Evolutionary conservation across 2,113 vertebrate species (phyloP).

Genomic region (Chauna torquata): DNA sequence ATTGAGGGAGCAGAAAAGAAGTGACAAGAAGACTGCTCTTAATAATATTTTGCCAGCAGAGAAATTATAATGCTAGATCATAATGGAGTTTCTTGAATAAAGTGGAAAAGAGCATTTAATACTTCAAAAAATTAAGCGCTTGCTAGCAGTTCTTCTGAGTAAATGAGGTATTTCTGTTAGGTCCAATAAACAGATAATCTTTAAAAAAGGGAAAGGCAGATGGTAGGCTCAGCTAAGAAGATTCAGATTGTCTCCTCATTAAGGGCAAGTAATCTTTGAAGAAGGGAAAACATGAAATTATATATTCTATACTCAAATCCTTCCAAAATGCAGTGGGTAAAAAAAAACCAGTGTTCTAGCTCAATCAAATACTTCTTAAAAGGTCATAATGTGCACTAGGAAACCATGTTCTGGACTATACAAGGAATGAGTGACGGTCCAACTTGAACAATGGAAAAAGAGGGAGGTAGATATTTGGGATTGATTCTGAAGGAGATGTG

Average conservation of each 20-base stretch:
- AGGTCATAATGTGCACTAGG: not conserved
- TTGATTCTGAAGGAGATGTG: not conserved
- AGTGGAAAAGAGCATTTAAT: not conserved
- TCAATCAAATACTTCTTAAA: not conserved
- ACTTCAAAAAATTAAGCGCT: not conserved
- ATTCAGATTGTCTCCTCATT: not conserved
- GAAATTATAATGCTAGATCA: not conserved
- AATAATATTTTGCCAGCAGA: not conserved
- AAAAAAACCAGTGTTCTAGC: not conserved
- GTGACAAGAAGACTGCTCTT: not conserved
- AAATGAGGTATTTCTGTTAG: not conserved
- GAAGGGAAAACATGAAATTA: not conserved
- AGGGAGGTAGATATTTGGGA: not conserved
- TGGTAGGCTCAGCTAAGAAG: not conserved
- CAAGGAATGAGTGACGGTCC: not conserved
- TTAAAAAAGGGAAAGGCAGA: not conserved
- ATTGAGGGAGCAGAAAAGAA: not conserved
- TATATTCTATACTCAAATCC: not conserved
- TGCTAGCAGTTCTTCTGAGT: not conserved
- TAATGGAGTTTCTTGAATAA: not conserved
- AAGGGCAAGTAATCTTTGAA: not conserved
- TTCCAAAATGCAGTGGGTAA: not conserved
- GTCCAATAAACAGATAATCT: not conserved
- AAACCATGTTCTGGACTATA: rapidly evolving
- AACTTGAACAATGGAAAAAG: not conserved